Base-by-base conservation (phyloP, 2,888 invertebrate genomes). In the Trilocha varians region DNA sequence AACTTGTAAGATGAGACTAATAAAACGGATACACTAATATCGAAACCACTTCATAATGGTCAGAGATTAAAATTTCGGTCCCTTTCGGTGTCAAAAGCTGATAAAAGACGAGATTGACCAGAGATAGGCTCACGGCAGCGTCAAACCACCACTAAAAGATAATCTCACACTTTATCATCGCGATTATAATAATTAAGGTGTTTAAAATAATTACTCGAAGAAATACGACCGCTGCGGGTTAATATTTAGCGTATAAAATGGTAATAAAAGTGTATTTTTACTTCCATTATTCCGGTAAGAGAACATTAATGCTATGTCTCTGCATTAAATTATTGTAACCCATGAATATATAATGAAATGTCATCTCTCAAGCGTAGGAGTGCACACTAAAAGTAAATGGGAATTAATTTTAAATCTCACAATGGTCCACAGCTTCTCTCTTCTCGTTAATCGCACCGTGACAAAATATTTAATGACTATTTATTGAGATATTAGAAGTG, bases 401-500 rank as follows among this genome's bases (percentile, higher is more conserved):
- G 60, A 65, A 67, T 66, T 68, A 67, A 70, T 68, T 65, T 62
- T 52, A 57, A 25, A 58, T 57, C 50, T 61, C 50, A 53, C 51
- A 63, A 66, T 54, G 49, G 53, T 46, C 48, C 50, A 52, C 49
- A 52, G 53, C 59, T 61, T 64, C 58, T 59, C 57, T 57, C 52
- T 48, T n/a, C n/a, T 55, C 49, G 60, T 65, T 63, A 67, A 65
- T 65, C 53, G 52, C 46, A 41, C 48, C 52, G 53, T 62, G 71
- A 70, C 72, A 72, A 71, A 71, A 73, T 68, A 70, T 72, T 68
- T 73, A 65, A 72, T 61, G 65, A 63, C 53, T 56, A 65, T 70
- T 66, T 66, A 71, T 67, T 61, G 57, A 57, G 56, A 50, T 59
- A 64, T 69, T 63, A 58, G 48, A 45, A 40, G 53, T 52, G 41